These are phyloP conservation scores for Pachyuromys duprasi DNA, from an alignment of 2,797 vertebrate genomes.

Conservation along the genomic window DNA sequence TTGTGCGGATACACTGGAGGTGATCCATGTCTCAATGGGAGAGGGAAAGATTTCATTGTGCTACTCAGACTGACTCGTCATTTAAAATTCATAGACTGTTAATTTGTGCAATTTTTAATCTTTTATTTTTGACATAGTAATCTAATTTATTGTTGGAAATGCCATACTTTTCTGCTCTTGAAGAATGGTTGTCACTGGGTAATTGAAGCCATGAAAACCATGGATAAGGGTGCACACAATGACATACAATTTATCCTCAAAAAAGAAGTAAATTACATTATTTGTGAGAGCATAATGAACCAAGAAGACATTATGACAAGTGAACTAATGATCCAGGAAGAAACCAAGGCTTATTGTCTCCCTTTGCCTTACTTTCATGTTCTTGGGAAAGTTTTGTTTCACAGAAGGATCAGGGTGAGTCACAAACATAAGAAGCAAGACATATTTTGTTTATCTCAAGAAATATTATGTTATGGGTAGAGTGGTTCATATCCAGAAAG, in stretches of 20 bases:
- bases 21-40: not conserved
- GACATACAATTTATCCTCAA: not conserved
- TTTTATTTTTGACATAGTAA: not conserved
- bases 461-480: constrained; percentile 63
- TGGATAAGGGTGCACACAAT: not conserved
- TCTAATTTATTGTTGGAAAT: not conserved
- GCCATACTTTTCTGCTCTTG: not conserved
- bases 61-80: not conserved
- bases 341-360: constrained; percentile 65
- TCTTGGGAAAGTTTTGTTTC: constrained; percentile 63
- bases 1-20: not conserved
- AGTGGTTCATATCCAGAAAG: not conserved
- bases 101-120: not conserved
- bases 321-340: constrained; percentile 33
- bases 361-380: constrained; percentile 65
- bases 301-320: not conserved
- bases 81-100: not conserved
- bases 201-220: not conserved
- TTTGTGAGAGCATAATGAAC: not conserved
- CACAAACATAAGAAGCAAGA: constrained; percentile 78
- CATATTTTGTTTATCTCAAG: constrained; percentile 69
- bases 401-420: constrained; percentile 72
- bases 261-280: not conserved
- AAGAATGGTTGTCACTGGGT: not conserved
- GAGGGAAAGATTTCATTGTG: not conserved